These are phyloP conservation scores for Sesia apiformis DNA, from an alignment of 2,888 invertebrate species.

Conservation along the genomic window DNA sequence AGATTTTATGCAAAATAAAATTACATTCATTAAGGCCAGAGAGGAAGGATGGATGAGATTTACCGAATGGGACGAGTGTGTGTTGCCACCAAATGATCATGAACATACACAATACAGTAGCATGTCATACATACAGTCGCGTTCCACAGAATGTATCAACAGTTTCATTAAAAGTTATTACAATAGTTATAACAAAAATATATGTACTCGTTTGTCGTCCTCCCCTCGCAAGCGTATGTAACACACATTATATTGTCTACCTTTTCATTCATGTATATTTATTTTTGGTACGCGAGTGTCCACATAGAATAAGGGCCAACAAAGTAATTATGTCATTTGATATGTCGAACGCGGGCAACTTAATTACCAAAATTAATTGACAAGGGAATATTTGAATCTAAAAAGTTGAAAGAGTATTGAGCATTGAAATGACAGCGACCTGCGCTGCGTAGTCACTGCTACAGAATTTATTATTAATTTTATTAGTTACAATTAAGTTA, in stretches of 20 bases:
- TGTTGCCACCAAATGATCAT: neutral
- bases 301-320: slow-evolving; percentile 45
- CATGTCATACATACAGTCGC: slow-evolving; percentile 54
- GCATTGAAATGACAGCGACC: too few species aligned
- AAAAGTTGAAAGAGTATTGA: too few species aligned
- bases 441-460: too few species aligned
- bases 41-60: slow-evolving; percentile 22
- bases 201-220: slow-evolving; percentile 19
- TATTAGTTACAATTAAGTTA: too few species aligned
- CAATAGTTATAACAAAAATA: neutral
- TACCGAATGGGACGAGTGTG: slow-evolving; percentile 6
- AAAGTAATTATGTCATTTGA: slow-evolving; percentile 41
- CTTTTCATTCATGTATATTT: slow-evolving; percentile 27
- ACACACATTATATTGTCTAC: slow-evolving; percentile 26
- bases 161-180: too few species aligned
- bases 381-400: too few species aligned
- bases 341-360: slow-evolving; percentile 6
- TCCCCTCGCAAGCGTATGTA: neutral
- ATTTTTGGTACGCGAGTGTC: slow-evolving; percentile 61
- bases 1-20: slow-evolving; percentile 35
- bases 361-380: too few species aligned
- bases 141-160: slow-evolving; percentile 29
- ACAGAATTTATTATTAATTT: too few species aligned
- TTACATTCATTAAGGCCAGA: slow-evolving; percentile 25
- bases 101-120: slow-evolving; percentile 17